Base-by-base conservation (phyloP, 2,113 vertebrate genomes). In the Plestiodon gilberti region DNA sequence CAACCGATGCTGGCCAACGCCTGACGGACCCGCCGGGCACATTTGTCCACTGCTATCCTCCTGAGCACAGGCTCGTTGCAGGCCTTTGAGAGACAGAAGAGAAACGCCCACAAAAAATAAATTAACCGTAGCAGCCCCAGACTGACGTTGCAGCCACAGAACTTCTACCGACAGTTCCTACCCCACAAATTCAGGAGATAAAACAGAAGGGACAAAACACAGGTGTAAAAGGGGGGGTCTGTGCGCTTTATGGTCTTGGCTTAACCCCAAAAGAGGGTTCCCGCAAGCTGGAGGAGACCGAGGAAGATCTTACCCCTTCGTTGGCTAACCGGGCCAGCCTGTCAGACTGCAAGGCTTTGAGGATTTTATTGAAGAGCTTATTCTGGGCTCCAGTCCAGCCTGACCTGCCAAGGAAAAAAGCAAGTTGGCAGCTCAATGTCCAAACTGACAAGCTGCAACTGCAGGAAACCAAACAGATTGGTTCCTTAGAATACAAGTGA, bases 311-410 rank as follows among this genome's bases (percentile, higher is more conserved):
- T 95, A 99, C 99, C 96, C 98, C 97, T 90, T 99, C 98, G 22
- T 99, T 99, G 82, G 99, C 98, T 93, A 99, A 91, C 38, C 99
- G 97, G 61, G 98, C 98, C 75, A 99, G 96, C 80, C 99, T 94
- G 94, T 99, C 99, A 1, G 97, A 98, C 85, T 99, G 98, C 87
- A 99, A 95, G 0, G 98, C 98, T 93, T 99, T 99, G 89, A 99
- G 96, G 70, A 99, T 98, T 96, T 99, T 99, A 92, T 99, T 99
- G 88, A 99, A 99, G 0, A 99, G 96, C 91, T 99, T 99, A 95
- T 98, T 99, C 95, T 99, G 99, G 18, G 97, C 95, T 92, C 98
- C 84, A 1, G 97, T 98, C 99, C 99, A 99, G n/a, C 98, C 99
- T 14, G 96, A 95, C 96, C 99, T 99, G 91, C 0, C 0, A 78